These are phyloP conservation scores for Melanerpes aurifrons DNA, from an alignment of 2,113 vertebrate genomes.

Conservation along the genomic window DNA sequence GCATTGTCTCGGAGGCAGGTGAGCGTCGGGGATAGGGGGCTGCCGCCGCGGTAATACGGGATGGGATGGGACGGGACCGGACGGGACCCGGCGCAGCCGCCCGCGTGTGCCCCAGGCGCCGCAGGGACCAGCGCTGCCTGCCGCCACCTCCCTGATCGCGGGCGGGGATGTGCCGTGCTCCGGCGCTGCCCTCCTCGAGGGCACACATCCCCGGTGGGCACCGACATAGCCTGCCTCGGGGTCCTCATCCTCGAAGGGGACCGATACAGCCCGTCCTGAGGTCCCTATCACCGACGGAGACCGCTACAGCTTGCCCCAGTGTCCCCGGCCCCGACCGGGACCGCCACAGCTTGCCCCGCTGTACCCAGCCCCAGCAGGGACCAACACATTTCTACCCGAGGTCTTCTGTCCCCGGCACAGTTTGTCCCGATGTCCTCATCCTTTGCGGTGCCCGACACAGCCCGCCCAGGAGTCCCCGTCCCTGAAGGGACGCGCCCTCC, in stretches of 20 bases:
- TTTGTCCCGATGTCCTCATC: too few relatives aligned
- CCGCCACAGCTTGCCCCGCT: not conserved
- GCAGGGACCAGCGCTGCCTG: not conserved
- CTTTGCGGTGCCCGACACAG: too few relatives aligned
- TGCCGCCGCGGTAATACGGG: not conserved
- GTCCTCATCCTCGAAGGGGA: too few relatives aligned
- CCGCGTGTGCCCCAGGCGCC: not conserved
- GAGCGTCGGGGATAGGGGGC: conserved; percentile 50
- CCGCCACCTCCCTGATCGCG: not conserved
- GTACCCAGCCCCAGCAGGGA: not conserved
- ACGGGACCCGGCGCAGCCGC: not conserved
- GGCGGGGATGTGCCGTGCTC: not conserved
- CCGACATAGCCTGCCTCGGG: too few relatives aligned
- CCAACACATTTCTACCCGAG: too few relatives aligned
- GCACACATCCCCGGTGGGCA: not conserved
- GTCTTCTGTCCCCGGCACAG: too few relatives aligned
- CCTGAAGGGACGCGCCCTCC: not conserved
- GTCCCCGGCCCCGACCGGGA: not conserved
- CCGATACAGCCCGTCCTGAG: too few relatives aligned
- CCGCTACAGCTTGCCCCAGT: not conserved
- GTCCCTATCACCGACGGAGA: not conserved
- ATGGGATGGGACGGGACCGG: not conserved
- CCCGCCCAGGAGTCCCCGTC: not conserved
- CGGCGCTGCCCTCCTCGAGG: not conserved
- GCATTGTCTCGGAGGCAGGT: conserved; percentile 87